Evolutionary conservation across 2,113 vertebrate genomes (phyloP), one percentile per base, ranked within the genome.

Genomic region (Leptodactylus fuscus): DNA sequence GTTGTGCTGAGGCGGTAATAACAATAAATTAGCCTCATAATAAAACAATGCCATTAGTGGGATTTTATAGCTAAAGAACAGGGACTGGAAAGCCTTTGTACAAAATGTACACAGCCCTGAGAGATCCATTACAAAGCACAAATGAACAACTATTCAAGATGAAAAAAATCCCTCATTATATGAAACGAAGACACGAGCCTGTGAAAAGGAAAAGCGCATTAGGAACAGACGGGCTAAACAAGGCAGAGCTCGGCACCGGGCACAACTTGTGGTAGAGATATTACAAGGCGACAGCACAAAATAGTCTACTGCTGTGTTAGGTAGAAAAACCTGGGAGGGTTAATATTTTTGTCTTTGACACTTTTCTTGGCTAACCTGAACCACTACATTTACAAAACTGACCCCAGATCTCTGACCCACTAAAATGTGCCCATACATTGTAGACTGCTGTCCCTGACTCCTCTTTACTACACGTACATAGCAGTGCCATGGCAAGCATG

Each of bases 61-160:
- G 11, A 38, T 79, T 79, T 79, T 79, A 62, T 27, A 18, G 53
- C 20, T 27, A 15, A 24, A 44, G n/a, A 60, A 80, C 34, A 62
- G 55, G 53, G 46, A 76, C n/a, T 49, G 73, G 27, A 27, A 80
- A 24, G 38, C 44, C 53, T 80, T 27, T 80, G 76, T 79, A 79
- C 32, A 80, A 60, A 44, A 60, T 62, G 53, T 80, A 62, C 77
- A 80, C 34, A 48, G 60, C 60, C 60, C 60, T 12, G 24, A 34
- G 79, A 67, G 38, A 46, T 49, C 8, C 18, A 49, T 69, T 69
- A 48, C 20, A 15, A 15, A 29, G 15, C 46, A 76, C 24, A 76
- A 51, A 76, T 22, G 73, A 69, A 38, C 65, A 67, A 34, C 62
- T 32, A 69, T 69, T 69, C 18, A 69, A 20, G 65, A 69, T 20